Conservation (phyloP, 1,140 invertebrate species). For the Cyphomyrmex costatus region DNA sequence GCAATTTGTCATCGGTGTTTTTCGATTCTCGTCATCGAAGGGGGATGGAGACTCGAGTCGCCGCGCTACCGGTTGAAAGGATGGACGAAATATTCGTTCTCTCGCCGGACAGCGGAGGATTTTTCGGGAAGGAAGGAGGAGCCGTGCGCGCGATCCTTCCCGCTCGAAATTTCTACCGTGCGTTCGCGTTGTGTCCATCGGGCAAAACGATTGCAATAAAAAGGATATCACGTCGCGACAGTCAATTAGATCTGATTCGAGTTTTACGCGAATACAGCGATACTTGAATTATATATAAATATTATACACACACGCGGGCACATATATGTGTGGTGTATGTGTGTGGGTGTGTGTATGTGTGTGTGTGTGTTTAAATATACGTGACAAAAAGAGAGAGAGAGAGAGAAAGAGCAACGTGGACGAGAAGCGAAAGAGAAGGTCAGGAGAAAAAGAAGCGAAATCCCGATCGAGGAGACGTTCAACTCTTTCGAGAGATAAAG, state of each 20-base stretch:
- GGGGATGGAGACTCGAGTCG: background rate
- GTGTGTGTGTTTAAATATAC: too few relatives aligned
- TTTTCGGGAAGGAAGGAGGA: background rate
- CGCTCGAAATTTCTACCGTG: slow-evolving; percentile 48
- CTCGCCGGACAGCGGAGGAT: slow-evolving; percentile 1
- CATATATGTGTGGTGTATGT: background rate
- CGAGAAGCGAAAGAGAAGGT: slow-evolving; percentile 12
- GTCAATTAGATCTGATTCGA: slow-evolving; percentile 74
- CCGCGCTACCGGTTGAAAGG: background rate
- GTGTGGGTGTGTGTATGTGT: too few relatives aligned
- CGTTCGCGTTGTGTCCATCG: slow-evolving; percentile 31
- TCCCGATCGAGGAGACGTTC: slow-evolving; percentile 61
- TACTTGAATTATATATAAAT: background rate
- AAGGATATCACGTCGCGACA: slow-evolving; percentile 58
- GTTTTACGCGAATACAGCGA: slow-evolving; percentile 45
- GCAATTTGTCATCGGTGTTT: slow-evolving; percentile 2
- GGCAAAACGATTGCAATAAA: slow-evolving; percentile 48
- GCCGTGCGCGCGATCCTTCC: slow-evolving; percentile 6
- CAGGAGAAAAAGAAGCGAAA: slow-evolving; percentile 33
- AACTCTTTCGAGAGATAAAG: slow-evolving; percentile 56
- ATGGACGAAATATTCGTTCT: background rate
- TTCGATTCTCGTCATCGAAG: slow-evolving; percentile 23
- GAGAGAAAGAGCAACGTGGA: slow-evolving; percentile 20
- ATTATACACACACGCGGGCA: background rate
- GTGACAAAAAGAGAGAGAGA: background rate